Conservation (phyloP, 2,113 vertebrate genomes). For the Xenopus borealis region DNA sequence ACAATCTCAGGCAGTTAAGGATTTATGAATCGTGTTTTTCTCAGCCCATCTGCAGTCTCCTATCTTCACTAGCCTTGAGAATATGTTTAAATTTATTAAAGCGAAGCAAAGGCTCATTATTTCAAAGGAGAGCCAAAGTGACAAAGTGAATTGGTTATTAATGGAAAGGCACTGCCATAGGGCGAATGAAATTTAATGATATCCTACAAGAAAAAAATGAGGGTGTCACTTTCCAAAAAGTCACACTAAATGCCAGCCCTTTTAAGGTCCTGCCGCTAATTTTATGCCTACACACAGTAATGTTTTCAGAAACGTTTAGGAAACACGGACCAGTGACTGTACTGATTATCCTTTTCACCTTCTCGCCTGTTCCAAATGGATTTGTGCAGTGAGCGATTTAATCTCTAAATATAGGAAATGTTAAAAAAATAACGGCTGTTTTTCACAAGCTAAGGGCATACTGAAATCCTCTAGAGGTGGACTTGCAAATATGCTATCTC, state of each 20-base stretch:
- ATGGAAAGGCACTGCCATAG: constrained; percentile 99
- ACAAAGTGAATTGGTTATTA: constrained; percentile 99
- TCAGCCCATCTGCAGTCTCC: constrained; percentile 82
- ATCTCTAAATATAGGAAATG: constrained; percentile 99
- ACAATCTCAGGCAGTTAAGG: constrained; percentile 92
- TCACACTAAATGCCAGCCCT: constrained; percentile 99
- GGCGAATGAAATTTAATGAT: constrained; percentile 99
- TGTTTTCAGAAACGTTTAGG: constrained; percentile 99
- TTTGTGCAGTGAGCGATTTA: constrained; percentile 99
- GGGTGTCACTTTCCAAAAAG: constrained; percentile 99
- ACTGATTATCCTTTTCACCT: constrained; percentile 99
- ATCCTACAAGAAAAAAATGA: constrained; percentile 99
- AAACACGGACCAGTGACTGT: constrained; percentile 99
- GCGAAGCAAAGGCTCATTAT: constrained; percentile 99
- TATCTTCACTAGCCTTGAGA: constrained; percentile 97
- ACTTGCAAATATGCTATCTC: constrained; percentile 90
- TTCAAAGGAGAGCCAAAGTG: constrained; percentile 95
- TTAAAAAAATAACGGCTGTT: constrained; percentile 86
- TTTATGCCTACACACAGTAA: constrained; percentile 99
- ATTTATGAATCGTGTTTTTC: constrained; percentile 98
- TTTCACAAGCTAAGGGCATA: constrained; percentile 83
- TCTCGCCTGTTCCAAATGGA: constrained; percentile 97
- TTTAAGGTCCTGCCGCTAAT: constrained; percentile 98
- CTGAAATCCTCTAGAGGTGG: constrained; percentile 90
- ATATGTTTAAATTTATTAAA: constrained; percentile 99